Evolutionary conservation across 1,140 invertebrate genomes (phyloP), one percentile per base, ranked within the genome.

Genomic region (Drosophila sp.): DNA sequence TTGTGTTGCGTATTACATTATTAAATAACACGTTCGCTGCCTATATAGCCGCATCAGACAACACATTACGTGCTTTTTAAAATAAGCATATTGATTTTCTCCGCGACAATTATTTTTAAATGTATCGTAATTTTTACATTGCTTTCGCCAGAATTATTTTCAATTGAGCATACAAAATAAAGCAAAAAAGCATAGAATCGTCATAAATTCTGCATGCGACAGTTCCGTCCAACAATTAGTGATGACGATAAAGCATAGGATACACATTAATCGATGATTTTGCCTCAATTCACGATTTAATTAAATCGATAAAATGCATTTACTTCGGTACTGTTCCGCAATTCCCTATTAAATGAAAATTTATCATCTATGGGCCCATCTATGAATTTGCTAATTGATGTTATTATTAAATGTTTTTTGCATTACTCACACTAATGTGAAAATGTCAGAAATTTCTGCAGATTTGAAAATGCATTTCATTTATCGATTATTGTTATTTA

Each of bases 21-120:
- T 84, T 87, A 74, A 87, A 81, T 84, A 84, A 84, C 81, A 81
- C 70, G 70, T 79, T 64, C 71, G 36, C 41, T 66, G 32, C 9
- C 14, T 53, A 50, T 67, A 36, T 7, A 58, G 45, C 18, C 13
- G 8, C 9, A 25, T 7, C 29, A 45, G 41, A 64, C 38, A 14
- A 64, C 43, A 41, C 43, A 65, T 41, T 57, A 48, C 16, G 43
- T 65, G 51, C 34, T 50, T 27, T 8, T 27, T 43, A 29, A 14
- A 21, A 43, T 46, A 45, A 21, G 43, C 29, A 43, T 16, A 51
- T 58, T 66, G 27, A 58, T 51, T 58, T 66, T 45, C 8, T 32
- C 11, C 63, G 54, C 64, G 46, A n/a, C 14, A 53, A 67, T 67
- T n/a, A 16, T 32, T 67, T 63, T 32, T 7, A 38, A 59, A 21